Conservation (phyloP, 1,140 invertebrate species). For the Scaptomyza graminum region DNA sequence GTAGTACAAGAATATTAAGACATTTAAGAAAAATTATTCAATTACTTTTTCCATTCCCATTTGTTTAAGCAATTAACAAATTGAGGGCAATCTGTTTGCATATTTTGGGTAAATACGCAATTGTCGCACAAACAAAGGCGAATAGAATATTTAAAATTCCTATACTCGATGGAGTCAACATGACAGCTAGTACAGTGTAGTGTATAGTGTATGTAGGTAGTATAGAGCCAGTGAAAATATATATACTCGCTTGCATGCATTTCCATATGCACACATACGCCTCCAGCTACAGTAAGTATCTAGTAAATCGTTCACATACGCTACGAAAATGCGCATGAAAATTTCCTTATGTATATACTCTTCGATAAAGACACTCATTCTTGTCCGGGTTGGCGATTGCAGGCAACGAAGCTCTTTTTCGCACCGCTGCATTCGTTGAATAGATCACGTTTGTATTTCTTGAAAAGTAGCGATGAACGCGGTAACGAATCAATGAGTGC, state of each 20-base stretch:
- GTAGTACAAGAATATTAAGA: not conserved
- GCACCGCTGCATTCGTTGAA: slow-evolving; percentile 25
- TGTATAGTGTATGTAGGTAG: not conserved
- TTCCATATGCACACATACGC: slow-evolving; percentile 24
- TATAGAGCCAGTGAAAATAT: slow-evolving; percentile 19
- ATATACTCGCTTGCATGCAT: slow-evolving; percentile 26
- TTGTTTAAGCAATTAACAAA: slow-evolving; percentile 14
- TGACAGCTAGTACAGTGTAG: not conserved
- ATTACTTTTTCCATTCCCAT: not conserved
- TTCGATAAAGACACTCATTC: slow-evolving; percentile 34
- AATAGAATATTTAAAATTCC: slow-evolving; percentile 24
- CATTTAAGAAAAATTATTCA: not conserved
- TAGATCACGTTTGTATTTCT: slow-evolving; percentile 32
- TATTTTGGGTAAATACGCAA: slow-evolving; percentile 4
- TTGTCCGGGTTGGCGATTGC: slow-evolving; percentile 6
- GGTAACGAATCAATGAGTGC: slow-evolving; percentile 25
- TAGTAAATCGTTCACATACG: slow-evolving; percentile 30
- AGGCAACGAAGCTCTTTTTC: slow-evolving; percentile 8
- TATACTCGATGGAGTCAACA: slow-evolving; percentile 4
- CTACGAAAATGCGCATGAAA: slow-evolving; percentile 25
- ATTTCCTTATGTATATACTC: slow-evolving; percentile 30
- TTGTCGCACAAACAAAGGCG: not conserved
- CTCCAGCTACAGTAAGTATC: slow-evolving; percentile 9
- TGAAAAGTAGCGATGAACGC: slow-evolving; percentile 23
- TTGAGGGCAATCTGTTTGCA: slow-evolving; percentile 17